A percentile compares a stretch with the other conserved stretches of the same genome.
These are phyloP conservation scores for Phalacrocorax carbo DNA, from an alignment of 2,113 vertebrate genomes.

Conservation along the genomic window DNA sequence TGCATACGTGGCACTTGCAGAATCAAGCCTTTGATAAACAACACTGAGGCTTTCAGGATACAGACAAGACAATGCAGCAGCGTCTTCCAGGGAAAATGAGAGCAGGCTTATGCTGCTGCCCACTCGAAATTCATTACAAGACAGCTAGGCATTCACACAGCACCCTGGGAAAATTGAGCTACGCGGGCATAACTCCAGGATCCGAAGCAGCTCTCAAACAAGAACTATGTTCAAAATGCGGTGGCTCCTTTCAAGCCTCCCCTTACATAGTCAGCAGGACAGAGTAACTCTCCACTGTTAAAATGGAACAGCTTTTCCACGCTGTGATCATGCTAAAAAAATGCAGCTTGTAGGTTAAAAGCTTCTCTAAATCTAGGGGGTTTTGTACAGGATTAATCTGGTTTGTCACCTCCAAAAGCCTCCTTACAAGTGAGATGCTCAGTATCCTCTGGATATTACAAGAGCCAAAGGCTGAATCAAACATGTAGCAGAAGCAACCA, in stretches of 20 bases:
- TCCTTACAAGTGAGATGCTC: neutral
- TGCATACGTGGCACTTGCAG: constrained; percentile 28
- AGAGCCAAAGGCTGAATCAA: neutral
- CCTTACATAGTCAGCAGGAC: neutral
- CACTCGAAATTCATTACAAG: constrained; percentile 23
- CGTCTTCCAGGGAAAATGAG: constrained; percentile 58
- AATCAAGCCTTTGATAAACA: constrained; percentile 41
- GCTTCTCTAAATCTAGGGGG: neutral
- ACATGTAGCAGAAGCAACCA: neutral
- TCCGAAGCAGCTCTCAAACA: neutral
- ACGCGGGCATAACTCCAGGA: constrained; percentile 23
- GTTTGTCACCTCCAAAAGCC: neutral
- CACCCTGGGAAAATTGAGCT: constrained; percentile 45
- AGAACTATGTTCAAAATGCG: neutral
- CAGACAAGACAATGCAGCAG: constrained; percentile 51
- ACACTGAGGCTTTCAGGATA: constrained; percentile 57
- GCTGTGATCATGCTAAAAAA: neutral
- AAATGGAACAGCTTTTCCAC: neutral
- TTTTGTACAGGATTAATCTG: neutral
- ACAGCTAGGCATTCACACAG: constrained; percentile 35
- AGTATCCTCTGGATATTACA: rapidly evolving
- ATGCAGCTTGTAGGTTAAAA: neutral
- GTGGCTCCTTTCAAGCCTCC: neutral
- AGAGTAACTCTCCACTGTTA: neutral
- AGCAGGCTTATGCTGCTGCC: constrained; percentile 32